Evolutionary conservation across 2,888 invertebrate genomes (phyloP).

Genomic region (Gastrophysa polygoni): DNA sequence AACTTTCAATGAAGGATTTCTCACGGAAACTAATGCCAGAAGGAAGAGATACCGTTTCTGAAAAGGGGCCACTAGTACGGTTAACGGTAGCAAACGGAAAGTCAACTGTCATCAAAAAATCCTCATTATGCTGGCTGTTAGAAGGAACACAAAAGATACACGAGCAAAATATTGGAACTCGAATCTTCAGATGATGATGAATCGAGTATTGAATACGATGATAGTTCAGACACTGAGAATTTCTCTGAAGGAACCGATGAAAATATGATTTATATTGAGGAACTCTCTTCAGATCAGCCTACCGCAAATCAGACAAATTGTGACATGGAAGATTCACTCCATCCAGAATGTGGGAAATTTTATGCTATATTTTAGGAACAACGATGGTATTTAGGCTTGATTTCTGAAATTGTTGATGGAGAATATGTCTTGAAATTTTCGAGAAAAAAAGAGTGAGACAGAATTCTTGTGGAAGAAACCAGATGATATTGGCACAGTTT

Average conservation of each 20-base stretch:
- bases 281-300: too few species aligned
- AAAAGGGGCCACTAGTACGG: neutral
- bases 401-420: neutral
- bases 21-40: neutral
- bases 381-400: constrained; percentile 4
- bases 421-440: too few species aligned
- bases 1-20: constrained; percentile 4
- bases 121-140: constrained; percentile 9
- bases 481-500: constrained; percentile 1
- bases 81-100: neutral
- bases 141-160: neutral
- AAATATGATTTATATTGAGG: too few species aligned
- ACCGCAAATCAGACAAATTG: neutral
- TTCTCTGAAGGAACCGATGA: neutral
- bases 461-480: neutral
- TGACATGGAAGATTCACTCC: neutral
- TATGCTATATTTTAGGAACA: constrained; percentile 1
- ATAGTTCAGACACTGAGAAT: neutral
- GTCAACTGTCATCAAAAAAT: neutral
- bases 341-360: constrained; percentile 2
- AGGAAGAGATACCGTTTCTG: neutral
- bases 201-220: neutral
- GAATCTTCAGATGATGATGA: neutral
- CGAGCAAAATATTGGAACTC: neutral
- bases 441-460: neutral